Percentiles rank a stretch among this genome's conserved stretches.
phyloP scores from a whole-genome alignment of 2,113 vertebrate genomes.

The Myotis lucifugus region DNA sequence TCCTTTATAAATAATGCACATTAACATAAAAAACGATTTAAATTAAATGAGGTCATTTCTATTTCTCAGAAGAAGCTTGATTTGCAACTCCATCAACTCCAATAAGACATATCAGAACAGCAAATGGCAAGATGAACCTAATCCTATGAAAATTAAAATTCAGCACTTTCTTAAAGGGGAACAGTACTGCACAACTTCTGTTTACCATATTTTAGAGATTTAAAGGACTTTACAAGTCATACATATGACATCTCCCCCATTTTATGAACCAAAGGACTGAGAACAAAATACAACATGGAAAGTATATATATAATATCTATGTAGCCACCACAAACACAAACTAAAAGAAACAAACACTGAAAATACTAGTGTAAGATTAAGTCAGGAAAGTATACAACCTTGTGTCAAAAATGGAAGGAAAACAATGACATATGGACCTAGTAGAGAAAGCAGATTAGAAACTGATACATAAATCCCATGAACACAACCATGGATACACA shows the following conservation, averaged over 20 bases:
- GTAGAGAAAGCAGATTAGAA: neutral
- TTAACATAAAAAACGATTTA: constrained; percentile 80
- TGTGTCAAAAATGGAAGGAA: neutral
- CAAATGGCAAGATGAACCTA: constrained; percentile 32
- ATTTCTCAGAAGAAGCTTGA: constrained; percentile 77
- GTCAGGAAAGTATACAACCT: neutral
- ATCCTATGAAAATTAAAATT: constrained; percentile 41
- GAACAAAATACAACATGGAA: neutral
- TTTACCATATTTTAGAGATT: neutral
- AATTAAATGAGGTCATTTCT: constrained; percentile 74
- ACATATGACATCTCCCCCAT: neutral
- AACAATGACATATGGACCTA: neutral
- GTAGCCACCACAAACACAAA: neutral
- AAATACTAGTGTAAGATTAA: neutral
- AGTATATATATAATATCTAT: neutral
- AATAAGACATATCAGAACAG: constrained; percentile 61
- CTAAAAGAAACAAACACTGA: neutral
- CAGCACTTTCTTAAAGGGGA: constrained; percentile 12
- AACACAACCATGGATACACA: neutral
- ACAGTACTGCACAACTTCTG: neutral
- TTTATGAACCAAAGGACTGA: neutral
- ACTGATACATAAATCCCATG: neutral
- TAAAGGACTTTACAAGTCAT: neutral
- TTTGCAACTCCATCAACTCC: constrained; percentile 71
- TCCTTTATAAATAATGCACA: constrained; percentile 82